Conservation (phyloP, 2,888 invertebrate genomes). For the Acleris emargana region DNA sequence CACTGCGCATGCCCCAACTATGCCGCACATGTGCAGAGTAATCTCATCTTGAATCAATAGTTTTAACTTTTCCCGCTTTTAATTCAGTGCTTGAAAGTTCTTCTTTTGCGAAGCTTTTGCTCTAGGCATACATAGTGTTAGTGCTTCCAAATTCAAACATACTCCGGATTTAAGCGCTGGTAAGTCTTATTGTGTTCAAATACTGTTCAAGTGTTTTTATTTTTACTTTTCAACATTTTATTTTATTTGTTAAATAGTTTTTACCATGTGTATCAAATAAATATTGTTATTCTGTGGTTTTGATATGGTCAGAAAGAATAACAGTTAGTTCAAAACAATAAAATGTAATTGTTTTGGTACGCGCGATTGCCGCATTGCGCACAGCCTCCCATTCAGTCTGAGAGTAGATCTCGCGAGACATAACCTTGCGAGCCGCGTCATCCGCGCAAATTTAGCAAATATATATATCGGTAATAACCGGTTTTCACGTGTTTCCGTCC, state of each 20-base stretch:
- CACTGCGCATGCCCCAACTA: conserved; percentile 48
- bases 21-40: conserved; percentile 49
- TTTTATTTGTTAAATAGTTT: neutral
- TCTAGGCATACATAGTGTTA: conserved; percentile 11
- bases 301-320: neutral
- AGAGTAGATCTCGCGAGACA: conserved; percentile 73
- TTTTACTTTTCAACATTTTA: neutral
- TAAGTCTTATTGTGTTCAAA: conserved; percentile 5
- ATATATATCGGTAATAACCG: conserved; percentile 28
- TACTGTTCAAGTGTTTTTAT: neutral
- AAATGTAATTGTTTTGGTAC: conserved; percentile 56
- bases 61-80: conserved; percentile 53
- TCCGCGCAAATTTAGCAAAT: conserved; percentile 45
- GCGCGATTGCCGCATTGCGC: conserved; percentile 78
- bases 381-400: conserved; percentile 79
- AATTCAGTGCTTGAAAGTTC: conserved; percentile 37
- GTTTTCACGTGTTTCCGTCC: conserved; percentile 45
- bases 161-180: neutral
- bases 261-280: neutral
- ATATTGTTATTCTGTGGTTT: neutral
- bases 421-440: conserved; percentile 65
- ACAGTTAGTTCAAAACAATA: conserved; percentile 37
- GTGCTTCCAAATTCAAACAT: conserved; percentile 18
- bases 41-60: conserved; percentile 52
- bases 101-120: conserved; percentile 37